Evolutionary conservation across 2,888 invertebrate genomes (phyloP).

Genomic region (Caenorhabditis plicata): DNA sequence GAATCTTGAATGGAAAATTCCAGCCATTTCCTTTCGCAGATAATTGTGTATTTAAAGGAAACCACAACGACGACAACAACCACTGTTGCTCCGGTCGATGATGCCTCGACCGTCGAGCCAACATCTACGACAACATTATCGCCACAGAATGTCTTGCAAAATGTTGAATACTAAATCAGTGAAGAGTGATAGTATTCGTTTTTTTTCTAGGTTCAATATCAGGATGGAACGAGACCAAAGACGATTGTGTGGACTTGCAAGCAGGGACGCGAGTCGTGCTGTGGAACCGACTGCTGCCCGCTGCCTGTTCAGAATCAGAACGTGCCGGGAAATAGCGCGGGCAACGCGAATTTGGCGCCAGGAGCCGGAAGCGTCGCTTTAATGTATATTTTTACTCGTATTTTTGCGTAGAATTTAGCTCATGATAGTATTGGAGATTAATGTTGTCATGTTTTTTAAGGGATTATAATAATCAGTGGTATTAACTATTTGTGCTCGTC

Average conservation of each 20-base stretch:
- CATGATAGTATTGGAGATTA: too few relatives aligned
- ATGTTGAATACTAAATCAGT: conserved; percentile 14
- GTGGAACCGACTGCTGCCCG: conserved; percentile 60
- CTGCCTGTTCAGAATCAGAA: conserved; percentile 14
- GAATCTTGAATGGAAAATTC: too few relatives aligned
- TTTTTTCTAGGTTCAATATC: conserved; percentile 56
- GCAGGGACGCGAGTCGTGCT: conserved; percentile 38
- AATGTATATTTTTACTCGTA: conserved; percentile 16
- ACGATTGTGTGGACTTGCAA: conserved; percentile 56
- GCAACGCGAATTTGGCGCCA: neutral
- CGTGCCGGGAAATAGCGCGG: too few relatives aligned
- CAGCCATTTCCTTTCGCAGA: too few relatives aligned
- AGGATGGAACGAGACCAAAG: conserved; percentile 58
- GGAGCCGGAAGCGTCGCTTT: conserved; percentile 19
- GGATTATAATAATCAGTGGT: too few relatives aligned
- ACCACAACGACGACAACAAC: conserved; percentile 44
- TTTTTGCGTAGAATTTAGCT: too few relatives aligned
- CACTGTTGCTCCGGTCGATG: conserved; percentile 20
- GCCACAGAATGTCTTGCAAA: conserved; percentile 37
- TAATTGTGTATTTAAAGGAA: too few relatives aligned
- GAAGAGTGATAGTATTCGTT: neutral
- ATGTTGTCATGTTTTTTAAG: too few relatives aligned
- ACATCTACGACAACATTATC: conserved; percentile 36
- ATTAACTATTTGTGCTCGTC: too few relatives aligned
- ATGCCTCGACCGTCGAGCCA: conserved; percentile 21